Conservation (phyloP, 1,140 invertebrate genomes). For the Drosophila carrolli region DNA sequence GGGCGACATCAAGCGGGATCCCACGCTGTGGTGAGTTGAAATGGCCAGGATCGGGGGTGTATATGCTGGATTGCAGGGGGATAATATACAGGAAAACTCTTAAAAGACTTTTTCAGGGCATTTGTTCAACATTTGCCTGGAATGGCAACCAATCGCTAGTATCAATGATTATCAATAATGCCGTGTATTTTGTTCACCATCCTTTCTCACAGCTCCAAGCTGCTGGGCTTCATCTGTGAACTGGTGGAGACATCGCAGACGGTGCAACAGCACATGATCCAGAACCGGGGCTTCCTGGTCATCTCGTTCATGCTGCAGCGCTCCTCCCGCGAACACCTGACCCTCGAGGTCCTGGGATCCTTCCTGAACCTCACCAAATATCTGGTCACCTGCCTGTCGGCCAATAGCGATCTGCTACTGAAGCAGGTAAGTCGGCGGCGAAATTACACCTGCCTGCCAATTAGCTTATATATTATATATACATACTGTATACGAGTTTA, state of each 20-base stretch:
- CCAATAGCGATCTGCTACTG: constrained; percentile 96
- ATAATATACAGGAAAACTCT: too few species aligned
- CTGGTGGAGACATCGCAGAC: constrained; percentile 98
- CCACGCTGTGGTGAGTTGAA: constrained; percentile 91
- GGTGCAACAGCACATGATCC: constrained; percentile 99
- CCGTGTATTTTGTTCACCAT: too few species aligned
- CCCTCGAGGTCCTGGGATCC: constrained; percentile 95
- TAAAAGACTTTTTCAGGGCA: too few species aligned
- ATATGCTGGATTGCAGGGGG: background rate
- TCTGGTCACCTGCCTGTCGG: constrained; percentile 96
- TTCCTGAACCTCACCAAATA: constrained; percentile 98
- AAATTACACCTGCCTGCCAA: constrained; percentile 15
- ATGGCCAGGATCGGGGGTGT: background rate
- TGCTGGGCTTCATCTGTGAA: constrained; percentile 98
- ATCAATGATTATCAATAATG: too few species aligned
- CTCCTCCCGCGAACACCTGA: constrained; percentile 96
- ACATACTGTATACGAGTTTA: background rate
- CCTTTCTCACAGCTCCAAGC: constrained; percentile 91
- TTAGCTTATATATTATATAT: background rate
- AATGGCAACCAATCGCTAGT: too few species aligned
- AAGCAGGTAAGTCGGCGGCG: constrained; percentile 92
- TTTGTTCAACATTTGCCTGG: too few species aligned
- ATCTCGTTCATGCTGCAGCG: constrained; percentile 98
- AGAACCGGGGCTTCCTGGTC: constrained; percentile 97
- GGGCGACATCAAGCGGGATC: constrained; percentile 92